A percentile compares a stretch with the other conserved stretches of the same genome.
Conservation (phyloP, 2,888 invertebrate species). For the Melieria omissa region DNA sequence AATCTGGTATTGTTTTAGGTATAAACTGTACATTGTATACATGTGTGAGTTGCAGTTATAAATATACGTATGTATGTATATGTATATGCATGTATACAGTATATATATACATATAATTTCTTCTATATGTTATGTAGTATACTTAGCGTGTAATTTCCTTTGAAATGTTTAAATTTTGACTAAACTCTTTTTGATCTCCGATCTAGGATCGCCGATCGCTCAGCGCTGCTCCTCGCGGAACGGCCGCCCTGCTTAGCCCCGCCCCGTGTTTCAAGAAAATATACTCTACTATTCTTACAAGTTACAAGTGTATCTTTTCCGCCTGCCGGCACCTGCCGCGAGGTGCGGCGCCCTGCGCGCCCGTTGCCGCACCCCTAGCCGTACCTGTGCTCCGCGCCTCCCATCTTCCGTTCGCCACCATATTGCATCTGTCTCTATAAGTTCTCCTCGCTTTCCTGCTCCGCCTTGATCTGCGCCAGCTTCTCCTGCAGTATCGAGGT, state of each 20-base stretch:
- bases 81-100: constrained; percentile 13
- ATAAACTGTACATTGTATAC: constrained; percentile 28
- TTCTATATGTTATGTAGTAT: constrained; percentile 18
- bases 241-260: too few relatives aligned
- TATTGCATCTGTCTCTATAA: constrained; percentile 64
- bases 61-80: constrained; percentile 13
- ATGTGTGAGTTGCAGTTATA: constrained; percentile 6
- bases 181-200: constrained; percentile 25
- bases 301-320: too few relatives aligned
- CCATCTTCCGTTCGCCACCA: constrained; percentile 39
- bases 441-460: constrained; percentile 61
- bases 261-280: too few relatives aligned
- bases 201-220: constrained; percentile 17
- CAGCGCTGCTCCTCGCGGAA: too few relatives aligned
- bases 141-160: constrained; percentile 16
- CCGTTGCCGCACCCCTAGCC: not conserved
- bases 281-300: too few relatives aligned
- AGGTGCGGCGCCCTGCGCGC: too few relatives aligned
- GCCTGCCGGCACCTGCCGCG: too few relatives aligned
- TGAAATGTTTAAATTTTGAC: constrained; percentile 29
- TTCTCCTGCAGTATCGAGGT: constrained; percentile 63
- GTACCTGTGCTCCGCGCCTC: not conserved
- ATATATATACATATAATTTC: constrained; percentile 18
- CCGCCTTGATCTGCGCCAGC: constrained; percentile 65
- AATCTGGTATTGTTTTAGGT: constrained; percentile 32